Base-by-base conservation (phyloP, 2,888 invertebrate genomes). In the Chrysolina haemoptera region DNA sequence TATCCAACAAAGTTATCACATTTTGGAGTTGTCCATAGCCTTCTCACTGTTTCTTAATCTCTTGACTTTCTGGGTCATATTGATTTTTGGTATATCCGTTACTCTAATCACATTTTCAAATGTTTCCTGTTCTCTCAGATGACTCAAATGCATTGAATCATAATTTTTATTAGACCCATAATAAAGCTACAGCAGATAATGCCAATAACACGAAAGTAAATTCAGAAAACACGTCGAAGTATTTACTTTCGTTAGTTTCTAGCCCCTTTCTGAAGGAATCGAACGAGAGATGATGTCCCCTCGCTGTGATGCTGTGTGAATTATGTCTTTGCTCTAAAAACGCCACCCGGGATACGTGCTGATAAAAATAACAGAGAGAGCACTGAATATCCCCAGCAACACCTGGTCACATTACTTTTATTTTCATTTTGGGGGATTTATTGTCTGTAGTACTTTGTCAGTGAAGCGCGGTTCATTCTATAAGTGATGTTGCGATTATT, bases 371-470 rank as follows among this genome's bases (percentile, higher is more conserved):
- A 40, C 50, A 71, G 63, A 68, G 67, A 74, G 70, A 70, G 70
- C 71, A 55, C 62, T 70, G 68, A 63, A 53, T 70, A 70, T 74
- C 70, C 70, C 16, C 55, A 62, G 70, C 74, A 70, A 74, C 71
- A 71, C 74, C 71, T 74, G 74, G 71, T 74, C 68, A 74, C 74
- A 50, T 70, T 68, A 74, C 68, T 74, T 64, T 59, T 59, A 68
- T 71, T 74, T 68, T 74, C 64, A 55, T 71, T 68, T 62, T 46
- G 50, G 46, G n/a, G 48, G 53, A 74, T 74, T 68, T 71, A 71
- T 74, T 59, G 68, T 64, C 55, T 63, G 20, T 8, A 14, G 59
- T 55, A 55, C 48, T 68, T 55, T 55, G n/a, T n/a, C 14, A 40
- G 67, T 40, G 67, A 9, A 3, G 8, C 53, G 18, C 35, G 18